These are phyloP conservation scores for Berghia stephanieae DNA, from an alignment of 1,140 invertebrate genomes.

Conservation along the genomic window DNA sequence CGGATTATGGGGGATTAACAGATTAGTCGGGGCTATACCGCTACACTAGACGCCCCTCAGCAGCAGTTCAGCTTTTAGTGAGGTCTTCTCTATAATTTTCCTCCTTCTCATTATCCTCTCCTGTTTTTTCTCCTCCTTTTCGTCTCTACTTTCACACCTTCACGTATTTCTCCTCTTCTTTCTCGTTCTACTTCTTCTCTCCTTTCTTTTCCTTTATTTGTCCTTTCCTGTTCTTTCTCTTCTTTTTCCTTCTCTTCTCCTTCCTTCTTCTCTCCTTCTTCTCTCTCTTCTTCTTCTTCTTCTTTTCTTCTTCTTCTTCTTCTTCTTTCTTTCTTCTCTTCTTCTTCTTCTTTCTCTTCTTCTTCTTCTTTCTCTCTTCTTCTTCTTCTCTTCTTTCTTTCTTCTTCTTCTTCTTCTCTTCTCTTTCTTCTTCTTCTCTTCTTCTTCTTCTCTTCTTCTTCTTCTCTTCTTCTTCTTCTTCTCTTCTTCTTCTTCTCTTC, in stretches of 20 bases:
- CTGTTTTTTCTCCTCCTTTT: not conserved
- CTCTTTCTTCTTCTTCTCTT: conserved; percentile 15
- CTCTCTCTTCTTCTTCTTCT: not conserved
- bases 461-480: too few relatives aligned
- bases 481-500: too few relatives aligned
- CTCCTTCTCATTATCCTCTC: too few relatives aligned
- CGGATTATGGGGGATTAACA: too few relatives aligned
- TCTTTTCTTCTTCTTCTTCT: not conserved
- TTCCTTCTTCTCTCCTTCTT: not conserved
- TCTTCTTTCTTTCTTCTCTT: not conserved
- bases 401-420: not conserved
- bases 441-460: too few relatives aligned
- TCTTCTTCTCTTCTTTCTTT: not conserved
- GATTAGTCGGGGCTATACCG: too few relatives aligned
- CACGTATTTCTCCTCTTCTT: not conserved
- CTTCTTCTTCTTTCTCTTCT: not conserved
- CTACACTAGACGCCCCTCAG: too few relatives aligned
- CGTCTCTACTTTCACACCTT: not conserved
- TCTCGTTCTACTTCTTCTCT: not conserved
- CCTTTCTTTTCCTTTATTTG: not conserved
- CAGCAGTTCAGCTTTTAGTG: too few relatives aligned
- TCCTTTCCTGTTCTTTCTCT: not conserved
- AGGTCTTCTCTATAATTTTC: too few relatives aligned
- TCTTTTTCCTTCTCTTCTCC: not conserved
- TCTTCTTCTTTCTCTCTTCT: not conserved